Evolutionary conservation across 2,113 vertebrate species (phyloP).

Genomic region (Xyliphius kryptos): DNA sequence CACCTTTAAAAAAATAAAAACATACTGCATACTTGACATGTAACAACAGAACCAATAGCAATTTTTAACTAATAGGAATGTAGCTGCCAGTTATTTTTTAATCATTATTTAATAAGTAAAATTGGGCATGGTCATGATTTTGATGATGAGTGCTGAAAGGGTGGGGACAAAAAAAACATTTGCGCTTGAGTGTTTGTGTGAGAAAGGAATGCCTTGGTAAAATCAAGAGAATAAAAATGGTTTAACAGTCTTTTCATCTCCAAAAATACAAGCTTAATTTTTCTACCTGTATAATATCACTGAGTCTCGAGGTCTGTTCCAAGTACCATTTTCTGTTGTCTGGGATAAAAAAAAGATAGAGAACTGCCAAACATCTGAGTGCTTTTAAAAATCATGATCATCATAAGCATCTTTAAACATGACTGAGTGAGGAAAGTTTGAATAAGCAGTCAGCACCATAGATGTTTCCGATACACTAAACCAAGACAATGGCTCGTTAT

Average conservation of each 20-base stretch:
- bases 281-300: conserved; percentile 45
- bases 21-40: conserved; percentile 78
- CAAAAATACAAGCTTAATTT: conserved; percentile 51
- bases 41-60: conserved; percentile 64
- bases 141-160: not conserved
- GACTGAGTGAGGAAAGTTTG: conserved; percentile 44
- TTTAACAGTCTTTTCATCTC: conserved; percentile 60
- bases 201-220: conserved; percentile 36
- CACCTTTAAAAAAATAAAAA: no score
- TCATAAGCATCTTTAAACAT: conserved; percentile 13
- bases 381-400: conserved; percentile 25
- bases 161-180: not conserved
- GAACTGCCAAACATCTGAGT: conserved; percentile 38
- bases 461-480: conserved; percentile 49
- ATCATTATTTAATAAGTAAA: no score
- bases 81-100: no score
- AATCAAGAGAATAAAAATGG: conserved; percentile 36
- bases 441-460: conserved; percentile 70
- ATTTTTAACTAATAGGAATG: conserved; percentile 67
- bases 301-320: conserved; percentile 48
- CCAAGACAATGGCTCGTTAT: conserved; percentile 49
- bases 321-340: conserved; percentile 58
- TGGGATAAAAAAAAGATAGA: conserved; percentile 31
- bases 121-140: not conserved
- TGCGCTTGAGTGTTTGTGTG: conserved; percentile 39